Evolutionary conservation across 2,113 vertebrate species (phyloP), one percentile per base, ranked within the genome.

Genomic region (Cynopterus brachyotis): DNA sequence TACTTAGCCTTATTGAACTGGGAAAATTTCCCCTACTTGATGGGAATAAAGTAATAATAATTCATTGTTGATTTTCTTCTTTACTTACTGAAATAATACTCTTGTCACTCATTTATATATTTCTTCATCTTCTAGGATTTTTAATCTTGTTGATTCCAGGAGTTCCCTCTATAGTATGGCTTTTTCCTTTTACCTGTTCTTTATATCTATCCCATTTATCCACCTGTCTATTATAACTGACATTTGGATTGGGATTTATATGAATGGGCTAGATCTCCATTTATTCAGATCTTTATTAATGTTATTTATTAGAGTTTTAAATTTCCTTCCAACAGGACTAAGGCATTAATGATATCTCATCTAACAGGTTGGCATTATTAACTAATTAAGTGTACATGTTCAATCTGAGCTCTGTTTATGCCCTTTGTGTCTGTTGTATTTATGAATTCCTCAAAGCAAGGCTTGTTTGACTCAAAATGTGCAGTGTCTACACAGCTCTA

Each of bases 121-220:
- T 57, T 93, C 42, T 32, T 72, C 20, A 73, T 90, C 32, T 95
- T 84, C 57, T 69, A 80, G 45, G 47, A 28, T 40, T 97, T 95
- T 83, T 32, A 73, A 13, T 88, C 22, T 50, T 76, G 22, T 30
- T 84, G 11, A 72, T 80, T 85, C 37, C 5, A 86, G 62, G 73
- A 70, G 35, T 85, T 80, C 22, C 30, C 11, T 89, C 45, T 47
- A n/a, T 28, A 78, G 24, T 35, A 26, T 2, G 59, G 20, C 20
- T n/a, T 9, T 70, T 76, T 81, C 22, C 26, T 22, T 35, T 73
- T 90, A 37, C 70, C 70, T 24, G 30, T 79, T 72, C 17, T 15
- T 87, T 80, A 55, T 37, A 5, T 80, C 19, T 60, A 37, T 53
- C 60, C 30, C 35, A 66, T 72, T 82, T 28, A 67, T 60, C 53